Evolutionary conservation across 2,888 invertebrate species (phyloP), one percentile per base, ranked within the genome.

Genomic region (Nudaria mundana): DNA sequence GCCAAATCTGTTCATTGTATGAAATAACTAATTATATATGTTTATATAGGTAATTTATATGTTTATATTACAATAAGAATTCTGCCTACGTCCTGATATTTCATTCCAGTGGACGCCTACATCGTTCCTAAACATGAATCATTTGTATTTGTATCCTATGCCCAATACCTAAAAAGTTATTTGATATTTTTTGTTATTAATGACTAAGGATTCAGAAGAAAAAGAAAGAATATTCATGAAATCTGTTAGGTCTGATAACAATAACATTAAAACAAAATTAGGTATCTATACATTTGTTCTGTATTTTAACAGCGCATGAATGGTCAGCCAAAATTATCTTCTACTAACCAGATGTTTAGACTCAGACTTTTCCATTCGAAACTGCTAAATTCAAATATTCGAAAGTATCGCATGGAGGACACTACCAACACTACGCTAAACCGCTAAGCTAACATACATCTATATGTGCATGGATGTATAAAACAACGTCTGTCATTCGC

Each of bases 91-190:
- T 55, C 32, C 35, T 40, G 38, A 40, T 51, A 41, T 48, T 48
- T 37, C 44, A 50, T 56, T 57, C 48, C 52, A 46, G 48, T 37
- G 18, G 26, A 57, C 69, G 47, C 68, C 68, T 56, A 66, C 67
- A 47, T 47, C 37, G 25, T 34, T 39, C 46, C 48, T 52, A 35
- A 52, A 41, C 37, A 41, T 65, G 64, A 68, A 60, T 66, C 62
- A 68, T 53, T 51, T 51, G 44, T 28, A 45, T 47, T 50, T 46
- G 48, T 49, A 47, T 45, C 51, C 46, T 50, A 49, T 52, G 50
- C 40, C 32, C n/a, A 38, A 46, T 50, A 39, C 40, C 39, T 37
- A 30, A 7, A n/a, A n/a, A 37, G 18, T 20, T 7, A 26, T 23
- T 31, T 13, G 26, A 25, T 37, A 28, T 25, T 49, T 44, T 46